Base-by-base conservation (phyloP, 2,113 vertebrate genomes). In the Otocyon megalotis region DNA sequence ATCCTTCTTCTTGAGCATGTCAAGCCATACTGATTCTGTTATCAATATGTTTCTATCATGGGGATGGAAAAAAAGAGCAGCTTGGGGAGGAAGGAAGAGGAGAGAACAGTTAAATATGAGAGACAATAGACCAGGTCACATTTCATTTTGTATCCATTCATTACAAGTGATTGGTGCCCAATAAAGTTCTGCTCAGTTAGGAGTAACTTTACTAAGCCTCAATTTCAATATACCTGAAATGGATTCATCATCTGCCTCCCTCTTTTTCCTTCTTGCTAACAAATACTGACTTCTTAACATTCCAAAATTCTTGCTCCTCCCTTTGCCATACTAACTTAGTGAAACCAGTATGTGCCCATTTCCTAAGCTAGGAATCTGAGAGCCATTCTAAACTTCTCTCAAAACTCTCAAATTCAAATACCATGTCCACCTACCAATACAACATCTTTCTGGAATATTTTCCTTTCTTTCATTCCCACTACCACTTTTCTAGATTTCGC, bases 231-330 rank as follows among this genome's bases (percentile, higher is more conserved):
- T 53, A 37, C 69, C 53, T 30, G 88, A 79, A 63, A 24, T 32
- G 11, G 12, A 37, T 11, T n/a, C 3, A 32, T 22, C n/a, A 32
- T 20, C 35, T 88, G 9, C 13, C 3, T 83, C 48, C 0, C 24
- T 53, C 19, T 1, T 0, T 50, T 11, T 11, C 32, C 28, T 43
- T 5, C 22, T n/a, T 1, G 1, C n/a, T 16, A 19, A 30, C 35
- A 32, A 30, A 30, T 79, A n/a, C 8, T 80, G 17, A 63, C 58
- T 43, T 54, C 14, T 79, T 56, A 17, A 17, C 0, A 37, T 50
- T 19, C 20, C 6, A 17, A 14, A 81, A 53, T n/a, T 22, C 16
- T 5, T 79, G 3, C 32, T 43, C 11, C 24, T 90, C 17, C 16
- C 37, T 69, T 24, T 48, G 26, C 24, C 56, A 43, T 65, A 50